A percentile compares a stretch with the other conserved stretches of the same genome.
phyloP scores from a whole-genome alignment of 2,113 vertebrate genomes.

The Lethenteron camtschaticum region DNA sequence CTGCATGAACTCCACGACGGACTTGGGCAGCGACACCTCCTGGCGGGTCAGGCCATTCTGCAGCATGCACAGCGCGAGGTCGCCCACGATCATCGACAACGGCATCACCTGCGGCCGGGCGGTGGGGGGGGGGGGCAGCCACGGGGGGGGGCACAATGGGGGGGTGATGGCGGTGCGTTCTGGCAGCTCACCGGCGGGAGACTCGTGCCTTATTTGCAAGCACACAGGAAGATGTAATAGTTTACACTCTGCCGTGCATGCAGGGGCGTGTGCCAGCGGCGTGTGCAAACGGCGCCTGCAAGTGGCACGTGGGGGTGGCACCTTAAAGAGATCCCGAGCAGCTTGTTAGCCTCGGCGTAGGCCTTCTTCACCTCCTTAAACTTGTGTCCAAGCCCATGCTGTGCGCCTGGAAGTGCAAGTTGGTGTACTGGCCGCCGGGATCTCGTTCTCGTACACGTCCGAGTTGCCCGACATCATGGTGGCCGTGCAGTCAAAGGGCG shows the following conservation, averaged over 20 bases:
- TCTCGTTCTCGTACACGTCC: slow-evolving; percentile 94
- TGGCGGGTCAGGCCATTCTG: slow-evolving; percentile 49
- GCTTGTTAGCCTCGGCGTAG: slow-evolving; percentile 66
- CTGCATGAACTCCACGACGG: slow-evolving; percentile 75
- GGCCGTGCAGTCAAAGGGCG: slow-evolving; percentile 86
- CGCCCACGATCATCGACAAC: slow-evolving; percentile 77
- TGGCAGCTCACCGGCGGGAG: no score
- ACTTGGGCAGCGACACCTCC: slow-evolving; percentile 60
- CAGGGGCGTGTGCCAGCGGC: no score
- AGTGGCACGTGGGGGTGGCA: slow-evolving; percentile 12
- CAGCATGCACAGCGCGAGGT: slow-evolving; percentile 91
- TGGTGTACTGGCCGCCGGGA: slow-evolving; percentile 88
- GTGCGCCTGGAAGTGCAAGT: slow-evolving; percentile 97
- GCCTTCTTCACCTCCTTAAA: slow-evolving; percentile 93
- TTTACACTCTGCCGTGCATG: no score
- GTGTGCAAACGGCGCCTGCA: no score
- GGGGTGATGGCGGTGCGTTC: no score
- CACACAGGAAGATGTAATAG: no score
- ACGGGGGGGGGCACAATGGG: no score
- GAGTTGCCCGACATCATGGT: slow-evolving; percentile 96
- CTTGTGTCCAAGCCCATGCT: slow-evolving; percentile 86
- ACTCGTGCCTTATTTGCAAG: no score
- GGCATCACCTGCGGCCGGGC: slow-evolving; percentile 42
- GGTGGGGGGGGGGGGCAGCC: no score
- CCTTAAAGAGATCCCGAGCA: slow-evolving; percentile 94